phyloP scores from a whole-genome alignment of 2,113 vertebrate species.

The Desmodus rotundus region DNA sequence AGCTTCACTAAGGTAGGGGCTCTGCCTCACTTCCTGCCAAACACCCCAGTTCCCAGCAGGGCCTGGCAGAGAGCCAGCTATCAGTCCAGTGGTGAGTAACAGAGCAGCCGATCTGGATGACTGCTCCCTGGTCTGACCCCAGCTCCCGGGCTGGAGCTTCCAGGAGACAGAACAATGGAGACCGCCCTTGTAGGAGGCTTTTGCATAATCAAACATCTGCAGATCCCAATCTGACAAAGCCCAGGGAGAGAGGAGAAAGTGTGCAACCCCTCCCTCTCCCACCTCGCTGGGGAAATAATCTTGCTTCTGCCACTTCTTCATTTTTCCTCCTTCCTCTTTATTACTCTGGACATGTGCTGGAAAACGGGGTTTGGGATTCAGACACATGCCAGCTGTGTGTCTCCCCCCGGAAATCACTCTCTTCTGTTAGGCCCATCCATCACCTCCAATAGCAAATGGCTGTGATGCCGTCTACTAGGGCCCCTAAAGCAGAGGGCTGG shows the following conservation, averaged over 20 bases:
- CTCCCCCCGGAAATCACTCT: slow-evolving; percentile 43
- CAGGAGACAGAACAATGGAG: not conserved
- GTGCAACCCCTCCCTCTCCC: fast-evolving
- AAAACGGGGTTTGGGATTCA: slow-evolving; percentile 23
- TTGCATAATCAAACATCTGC: slow-evolving; percentile 23
- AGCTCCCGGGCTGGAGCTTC: not conserved
- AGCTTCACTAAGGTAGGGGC: not conserved
- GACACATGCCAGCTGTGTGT: slow-evolving; percentile 49
- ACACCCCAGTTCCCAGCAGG: not conserved
- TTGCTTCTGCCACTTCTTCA: not conserved
- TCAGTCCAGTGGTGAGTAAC: not conserved
- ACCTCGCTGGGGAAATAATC: not conserved
- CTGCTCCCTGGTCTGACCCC: not conserved
- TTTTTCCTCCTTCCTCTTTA: not conserved
- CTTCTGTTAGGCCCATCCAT: slow-evolving; percentile 15
- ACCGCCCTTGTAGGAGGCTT: not conserved
- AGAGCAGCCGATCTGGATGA: not conserved
- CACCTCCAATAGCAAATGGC: slow-evolving; percentile 7
- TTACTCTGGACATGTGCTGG: not conserved
- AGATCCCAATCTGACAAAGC: not conserved
- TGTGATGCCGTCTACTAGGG: not conserved
- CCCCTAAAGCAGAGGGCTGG: not conserved
- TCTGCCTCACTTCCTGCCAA: not conserved
- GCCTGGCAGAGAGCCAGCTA: not conserved
- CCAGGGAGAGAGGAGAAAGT: not conserved